Evolutionary conservation across 2,113 vertebrate species (phyloP).

Genomic region (Antechinus flavipes): DNA sequence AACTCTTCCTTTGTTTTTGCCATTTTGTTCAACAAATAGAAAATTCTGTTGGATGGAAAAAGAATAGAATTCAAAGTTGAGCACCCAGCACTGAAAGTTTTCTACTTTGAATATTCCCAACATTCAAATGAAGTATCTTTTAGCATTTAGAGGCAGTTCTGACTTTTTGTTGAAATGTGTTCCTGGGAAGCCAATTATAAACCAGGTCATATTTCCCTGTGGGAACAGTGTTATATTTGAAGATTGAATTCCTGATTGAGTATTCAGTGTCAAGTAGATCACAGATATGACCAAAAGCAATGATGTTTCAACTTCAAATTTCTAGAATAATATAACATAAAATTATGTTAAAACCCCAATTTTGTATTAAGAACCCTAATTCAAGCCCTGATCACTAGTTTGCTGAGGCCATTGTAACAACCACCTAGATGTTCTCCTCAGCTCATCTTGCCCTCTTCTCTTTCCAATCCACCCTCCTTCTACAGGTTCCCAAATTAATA

Average conservation of each 20-base stretch:
- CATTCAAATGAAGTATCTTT: background rate
- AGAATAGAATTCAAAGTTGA: background rate
- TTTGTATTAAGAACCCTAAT: background rate
- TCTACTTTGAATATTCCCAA: background rate
- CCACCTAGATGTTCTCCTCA: background rate
- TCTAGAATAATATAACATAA: background rate
- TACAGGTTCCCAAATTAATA: background rate
- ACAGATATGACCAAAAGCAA: background rate
- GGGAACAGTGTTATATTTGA: background rate
- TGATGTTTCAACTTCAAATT: background rate
- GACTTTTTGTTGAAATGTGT: background rate
- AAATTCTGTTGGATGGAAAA: background rate
- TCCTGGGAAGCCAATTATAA: background rate
- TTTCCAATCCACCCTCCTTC: background rate
- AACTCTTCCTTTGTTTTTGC: background rate
- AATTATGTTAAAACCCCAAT: background rate
- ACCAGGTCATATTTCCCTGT: background rate
- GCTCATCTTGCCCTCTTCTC: background rate
- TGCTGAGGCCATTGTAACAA: background rate
- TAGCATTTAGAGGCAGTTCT: background rate
- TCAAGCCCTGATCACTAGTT: background rate
- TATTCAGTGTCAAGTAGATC: background rate
- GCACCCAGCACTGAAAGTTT: background rate
- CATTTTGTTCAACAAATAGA: background rate
- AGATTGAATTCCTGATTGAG: background rate